A percentile compares a stretch with the other conserved stretches of the same genome.
These are phyloP conservation scores for Tromatobia lineatoria DNA, from an alignment of 2,888 invertebrate species.

Conservation along the genomic window DNA sequence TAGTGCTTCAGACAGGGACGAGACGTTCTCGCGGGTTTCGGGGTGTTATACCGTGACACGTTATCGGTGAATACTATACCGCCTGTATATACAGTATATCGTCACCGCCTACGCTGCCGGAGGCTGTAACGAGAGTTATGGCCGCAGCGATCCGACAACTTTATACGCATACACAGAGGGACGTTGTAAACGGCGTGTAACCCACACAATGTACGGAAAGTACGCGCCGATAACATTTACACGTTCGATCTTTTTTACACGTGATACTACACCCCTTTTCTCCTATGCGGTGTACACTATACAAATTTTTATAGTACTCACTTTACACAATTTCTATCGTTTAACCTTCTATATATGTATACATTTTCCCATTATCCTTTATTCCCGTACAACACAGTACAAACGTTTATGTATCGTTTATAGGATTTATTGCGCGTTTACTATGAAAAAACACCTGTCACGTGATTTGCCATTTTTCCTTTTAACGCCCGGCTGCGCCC, in stretches of 20 bases:
- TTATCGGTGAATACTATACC: conserved; percentile 44
- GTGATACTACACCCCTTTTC: neutral
- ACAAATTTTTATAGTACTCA: conserved; percentile 34
- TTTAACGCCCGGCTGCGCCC: neutral
- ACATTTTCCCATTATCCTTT: neutral
- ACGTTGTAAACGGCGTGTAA: conserved; percentile 25
- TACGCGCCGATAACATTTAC: conserved; percentile 42
- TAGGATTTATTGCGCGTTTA: neutral
- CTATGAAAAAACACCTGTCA: neutral
- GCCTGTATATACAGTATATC: conserved; percentile 28
- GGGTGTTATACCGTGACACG: conserved; percentile 46
- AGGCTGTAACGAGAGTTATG: conserved; percentile 65
- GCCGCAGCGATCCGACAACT: conserved; percentile 54
- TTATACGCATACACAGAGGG: conserved; percentile 44
- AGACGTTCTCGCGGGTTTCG: conserved; percentile 43
- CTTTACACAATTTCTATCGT: conserved; percentile 36
- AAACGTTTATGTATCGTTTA: neutral
- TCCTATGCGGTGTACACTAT: neutral
- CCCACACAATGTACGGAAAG: conserved; percentile 24
- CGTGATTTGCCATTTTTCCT: conserved; percentile 7
- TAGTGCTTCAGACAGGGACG: conserved; percentile 35
- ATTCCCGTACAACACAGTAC: neutral
- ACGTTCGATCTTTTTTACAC: conserved; percentile 22
- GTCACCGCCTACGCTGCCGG: conserved; percentile 48
- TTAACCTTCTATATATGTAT: neutral